Conservation (phyloP, 2,797 vertebrate species). For the Acrossocheilus fasciatus region DNA sequence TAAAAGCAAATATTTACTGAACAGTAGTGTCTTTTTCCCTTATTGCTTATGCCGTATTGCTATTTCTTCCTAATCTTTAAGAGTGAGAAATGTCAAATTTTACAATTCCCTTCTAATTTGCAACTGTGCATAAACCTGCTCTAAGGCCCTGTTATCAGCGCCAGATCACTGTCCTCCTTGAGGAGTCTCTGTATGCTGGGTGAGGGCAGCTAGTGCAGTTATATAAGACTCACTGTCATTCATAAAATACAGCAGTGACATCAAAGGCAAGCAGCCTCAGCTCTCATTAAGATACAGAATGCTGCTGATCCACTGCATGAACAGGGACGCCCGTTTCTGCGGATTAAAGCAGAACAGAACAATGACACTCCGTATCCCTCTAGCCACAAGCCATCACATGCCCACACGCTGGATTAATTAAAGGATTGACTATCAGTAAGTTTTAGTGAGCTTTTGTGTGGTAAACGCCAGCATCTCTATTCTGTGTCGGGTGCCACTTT, state of each 20-base stretch:
- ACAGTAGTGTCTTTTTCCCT: background rate
- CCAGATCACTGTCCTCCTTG: background rate
- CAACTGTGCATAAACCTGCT: background rate
- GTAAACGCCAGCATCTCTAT: background rate
- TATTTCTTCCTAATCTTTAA: background rate
- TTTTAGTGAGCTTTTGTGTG: background rate
- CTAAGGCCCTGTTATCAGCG: background rate
- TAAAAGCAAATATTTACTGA: background rate
- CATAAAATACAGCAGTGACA: slow-evolving; percentile 46
- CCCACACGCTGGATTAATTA: slow-evolving; percentile 27
- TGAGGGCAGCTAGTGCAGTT: slow-evolving; percentile 36
- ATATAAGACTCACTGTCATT: slow-evolving; percentile 48
- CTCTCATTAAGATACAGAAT: slow-evolving; percentile 42
- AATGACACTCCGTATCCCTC: slow-evolving; percentile 18
- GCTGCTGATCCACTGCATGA: slow-evolving; percentile 11
- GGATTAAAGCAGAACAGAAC: slow-evolving; percentile 1
- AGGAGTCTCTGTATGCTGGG: background rate
- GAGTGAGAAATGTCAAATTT: background rate
- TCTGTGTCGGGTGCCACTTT: background rate
- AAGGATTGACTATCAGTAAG: slow-evolving; percentile 32
- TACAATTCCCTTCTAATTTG: background rate
- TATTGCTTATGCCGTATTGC: background rate
- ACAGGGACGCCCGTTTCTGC: slow-evolving; percentile 7
- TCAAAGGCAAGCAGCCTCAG: slow-evolving; percentile 40
- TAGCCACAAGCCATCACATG: slow-evolving; percentile 31